Base-by-base conservation (phyloP, 1,140 invertebrate species). In the Wasmannia auropunctata region DNA sequence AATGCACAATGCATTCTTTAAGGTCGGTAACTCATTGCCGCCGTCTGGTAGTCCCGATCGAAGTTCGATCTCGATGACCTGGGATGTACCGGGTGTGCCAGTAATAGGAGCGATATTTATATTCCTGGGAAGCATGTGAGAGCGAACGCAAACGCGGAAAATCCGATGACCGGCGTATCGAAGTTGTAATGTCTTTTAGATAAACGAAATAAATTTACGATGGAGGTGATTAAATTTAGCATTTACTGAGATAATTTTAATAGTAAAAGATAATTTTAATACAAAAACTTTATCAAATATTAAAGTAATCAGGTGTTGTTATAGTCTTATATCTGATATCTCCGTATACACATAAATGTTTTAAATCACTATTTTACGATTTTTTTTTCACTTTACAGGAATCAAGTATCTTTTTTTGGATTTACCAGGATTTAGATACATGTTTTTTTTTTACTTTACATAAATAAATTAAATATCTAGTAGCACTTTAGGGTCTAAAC, bases 11-110 rank as follows among this genome's bases (percentile, higher is more conserved):
- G 62, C 84, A 81, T 88, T 88, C 75, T 56, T 88, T 70, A 54
- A 76, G 76, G 84, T 88, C 84, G 60, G 69, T 89, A 86, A 89
- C 88, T 85, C 74, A 74, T 67, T 34, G 43, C 54, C 46, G 51
- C 22, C 37, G 37, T 75, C 86, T 62, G 72, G 69, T 25, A 28
- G 58, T 37, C 46, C n/a, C 49, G 51, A 43, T 54, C 40, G 22
- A 46, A 65, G 11, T 80, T 54, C 31, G 28, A 80, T 80, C 77
- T 69, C 34, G 31, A 54, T 49, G 34, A 77, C 40, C 75, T 46
- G 37, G 19, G 37, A 56, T 58, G 19, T 74, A 74, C 34, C 25
- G 56, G 31, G 60, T 77, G 31, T 3, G 14, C 11, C 25, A 11
- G 8, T 28, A 25, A 14, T 34, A 6, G 8, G 16, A 19, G 10